A percentile compares a stretch with the other conserved stretches of the same genome.
These are phyloP conservation scores for Cisticola juncidis DNA, from an alignment of 2,113 vertebrate species.

Conservation along the genomic window DNA sequence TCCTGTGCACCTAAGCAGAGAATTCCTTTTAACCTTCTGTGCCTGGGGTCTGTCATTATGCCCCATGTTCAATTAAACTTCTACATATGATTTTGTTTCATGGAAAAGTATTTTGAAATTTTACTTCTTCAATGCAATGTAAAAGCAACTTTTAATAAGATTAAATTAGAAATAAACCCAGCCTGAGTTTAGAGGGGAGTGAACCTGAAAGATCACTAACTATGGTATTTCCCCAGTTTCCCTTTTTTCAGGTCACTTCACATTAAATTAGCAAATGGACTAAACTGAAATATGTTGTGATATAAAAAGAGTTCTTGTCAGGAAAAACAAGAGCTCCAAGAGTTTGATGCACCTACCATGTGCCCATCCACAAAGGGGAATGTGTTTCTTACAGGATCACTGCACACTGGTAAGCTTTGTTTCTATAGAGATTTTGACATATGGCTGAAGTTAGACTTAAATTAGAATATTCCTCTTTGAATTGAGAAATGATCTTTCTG, in stretches of 20 bases:
- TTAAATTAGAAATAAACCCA: background rate
- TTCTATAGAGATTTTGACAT: conserved; percentile 73
- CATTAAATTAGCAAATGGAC: background rate
- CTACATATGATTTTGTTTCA: background rate
- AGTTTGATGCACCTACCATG: conserved; percentile 50
- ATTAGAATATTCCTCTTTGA: conserved; percentile 79
- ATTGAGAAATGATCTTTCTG: conserved; percentile 78
- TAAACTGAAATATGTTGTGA: conserved; percentile 14
- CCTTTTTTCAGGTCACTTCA: background rate
- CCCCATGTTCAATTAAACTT: background rate
- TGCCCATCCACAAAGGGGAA: conserved; percentile 58
- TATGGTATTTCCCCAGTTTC: background rate
- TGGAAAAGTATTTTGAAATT: background rate
- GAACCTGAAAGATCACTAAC: background rate
- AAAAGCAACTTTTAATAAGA: background rate
- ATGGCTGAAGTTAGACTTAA: conserved; percentile 75
- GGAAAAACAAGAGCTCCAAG: background rate
- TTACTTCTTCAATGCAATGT: background rate
- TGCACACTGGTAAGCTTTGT: conserved; percentile 77
- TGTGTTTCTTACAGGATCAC: conserved; percentile 58
- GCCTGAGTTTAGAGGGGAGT: background rate
- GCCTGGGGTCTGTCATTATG: background rate
- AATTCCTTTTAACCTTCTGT: background rate
- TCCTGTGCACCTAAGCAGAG: background rate
- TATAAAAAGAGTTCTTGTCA: conserved; percentile 32